A percentile compares a stretch with the other conserved stretches of the same genome.
Evolutionary conservation across 2,113 vertebrate species (phyloP).

Genomic region (Chrysochloris asiatica): DNA sequence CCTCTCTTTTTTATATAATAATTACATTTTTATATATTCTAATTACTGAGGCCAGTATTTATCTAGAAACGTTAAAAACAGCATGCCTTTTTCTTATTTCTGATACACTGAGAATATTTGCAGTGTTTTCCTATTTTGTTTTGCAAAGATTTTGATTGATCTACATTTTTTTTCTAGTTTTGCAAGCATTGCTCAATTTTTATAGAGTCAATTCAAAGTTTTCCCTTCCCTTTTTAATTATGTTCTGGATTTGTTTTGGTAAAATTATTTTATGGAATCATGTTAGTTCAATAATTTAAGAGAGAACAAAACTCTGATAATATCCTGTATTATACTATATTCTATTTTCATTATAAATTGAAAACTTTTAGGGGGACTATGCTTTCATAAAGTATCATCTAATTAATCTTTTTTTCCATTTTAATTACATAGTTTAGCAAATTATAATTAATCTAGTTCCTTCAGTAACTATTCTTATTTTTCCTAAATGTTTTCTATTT

Average conservation of each 20-base stretch:
- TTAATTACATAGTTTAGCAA: neutral
- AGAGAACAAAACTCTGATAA: neutral
- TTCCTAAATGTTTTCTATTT: neutral
- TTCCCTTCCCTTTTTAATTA: neutral
- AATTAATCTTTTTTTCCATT: neutral
- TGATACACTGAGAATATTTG: neutral
- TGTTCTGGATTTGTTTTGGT: neutral
- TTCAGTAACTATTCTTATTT: neutral
- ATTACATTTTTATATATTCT: neutral
- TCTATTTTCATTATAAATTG: neutral
- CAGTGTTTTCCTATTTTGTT: neutral
- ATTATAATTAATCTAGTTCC: neutral
- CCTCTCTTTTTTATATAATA: neutral
- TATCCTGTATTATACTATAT: neutral
- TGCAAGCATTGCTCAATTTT: neutral
- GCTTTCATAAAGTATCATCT: neutral
- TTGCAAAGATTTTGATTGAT: neutral
- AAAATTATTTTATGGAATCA: neutral
- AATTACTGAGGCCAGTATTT: neutral
- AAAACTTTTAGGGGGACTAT: neutral
- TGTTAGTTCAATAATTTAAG: neutral
- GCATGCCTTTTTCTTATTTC: neutral
- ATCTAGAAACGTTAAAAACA: neutral
- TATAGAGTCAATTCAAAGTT: neutral
- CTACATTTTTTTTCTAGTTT: neutral